Evolutionary conservation across 1,140 invertebrate species (phyloP), one percentile per base, ranked within the genome.

Genomic region (Leptestheria dahalacensis): DNA sequence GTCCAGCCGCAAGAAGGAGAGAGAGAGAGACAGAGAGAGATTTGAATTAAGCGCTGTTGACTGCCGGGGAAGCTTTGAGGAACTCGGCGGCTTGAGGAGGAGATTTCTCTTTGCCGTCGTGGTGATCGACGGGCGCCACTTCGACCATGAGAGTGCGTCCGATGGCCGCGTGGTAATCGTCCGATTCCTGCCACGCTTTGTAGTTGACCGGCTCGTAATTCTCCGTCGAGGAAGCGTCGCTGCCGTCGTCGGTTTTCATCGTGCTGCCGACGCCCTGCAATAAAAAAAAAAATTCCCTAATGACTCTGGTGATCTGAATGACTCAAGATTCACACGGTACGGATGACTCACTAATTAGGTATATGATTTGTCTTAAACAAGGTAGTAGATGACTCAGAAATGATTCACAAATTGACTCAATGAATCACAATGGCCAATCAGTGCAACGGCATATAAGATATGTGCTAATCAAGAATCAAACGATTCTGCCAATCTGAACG

Each of bases 161-260:
- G 15, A 41, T 6, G 15, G 33, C 33, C 6, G 33, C 33, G 15
- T 15, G 33, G 33, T 41, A 41, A 15, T 41, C 33, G 15, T 41
- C 33, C 6, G 33, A 41, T 15, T 15, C 33, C 33, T 41, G 53
- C 53, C 53, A 55, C 3, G 53, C 24, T 55, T 55, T 55, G 26
- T 29, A 55, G 33, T 55, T 33, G 4, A 55, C 26, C 10, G 53
- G 53, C 20, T 55, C 53, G 28, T 55, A 55, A 20, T 55, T 55
- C 33, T 55, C 53, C n/a, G 53, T 55, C 20, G 53, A 55, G 3
- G 53, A 55, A 9, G 53, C 53, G n/a, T 55, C 53, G 26, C 33
- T 55, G 23, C 33, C 33, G 18, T 55, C 53, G 2, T 55, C 53
- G 18, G 26, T 55, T 9, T 55, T 33, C 6, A 41, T 15, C 6